Evolutionary conservation across 92 coral and sea anemone genomes (phyloP), one percentile per base, ranked within the genome.

Genomic region (Porites rus): DNA sequence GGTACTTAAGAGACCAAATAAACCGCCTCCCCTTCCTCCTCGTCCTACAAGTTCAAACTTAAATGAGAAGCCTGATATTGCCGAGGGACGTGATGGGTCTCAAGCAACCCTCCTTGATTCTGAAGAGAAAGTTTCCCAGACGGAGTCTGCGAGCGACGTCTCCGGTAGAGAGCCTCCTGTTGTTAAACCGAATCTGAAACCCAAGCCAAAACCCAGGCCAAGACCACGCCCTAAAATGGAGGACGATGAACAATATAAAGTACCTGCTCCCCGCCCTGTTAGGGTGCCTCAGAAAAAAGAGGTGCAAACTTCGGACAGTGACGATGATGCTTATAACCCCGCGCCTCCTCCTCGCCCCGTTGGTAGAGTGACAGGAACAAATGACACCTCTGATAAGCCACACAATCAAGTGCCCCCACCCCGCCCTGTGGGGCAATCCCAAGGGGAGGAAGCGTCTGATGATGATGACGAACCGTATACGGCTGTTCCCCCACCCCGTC

Each of bases 131-230:
- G 46, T 38, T 38, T 38, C 46, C 46, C 46, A 4, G 46, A 38
- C 46, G 46, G 46, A 38, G 46, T 38, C 70, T 38, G 31, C 84
- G 1, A 69, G 62, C 68, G 71, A 81, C 20, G 62, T 51, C 43
- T 43, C 75, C 20, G 52, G 76, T 69, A 59, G 59, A 74, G 62
- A 11, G 17, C 88, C 88, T 14, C 70, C 73, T 9, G 62, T 68
- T 58, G 63, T 63, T 22, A 90, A 90, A 74, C 93, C 93, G 3
- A 69, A 88, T 17, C 82, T 91, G 51, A 85, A 84, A 77, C 93
- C 95, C 0, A 94, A 94, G 88, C 93, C 97, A n/a, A 94, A 87
- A 82, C 93, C 92, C 16, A 94, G 89, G 84, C 88, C 94, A 21
- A 83, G 83, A 88, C 68, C 82, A 21, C 89, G 76, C 76, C 81